A percentile compares a stretch with the other conserved stretches of the same genome.
phyloP scores from a whole-genome alignment of 2,888 invertebrate genomes.

The Bunonema sp. region DNA sequence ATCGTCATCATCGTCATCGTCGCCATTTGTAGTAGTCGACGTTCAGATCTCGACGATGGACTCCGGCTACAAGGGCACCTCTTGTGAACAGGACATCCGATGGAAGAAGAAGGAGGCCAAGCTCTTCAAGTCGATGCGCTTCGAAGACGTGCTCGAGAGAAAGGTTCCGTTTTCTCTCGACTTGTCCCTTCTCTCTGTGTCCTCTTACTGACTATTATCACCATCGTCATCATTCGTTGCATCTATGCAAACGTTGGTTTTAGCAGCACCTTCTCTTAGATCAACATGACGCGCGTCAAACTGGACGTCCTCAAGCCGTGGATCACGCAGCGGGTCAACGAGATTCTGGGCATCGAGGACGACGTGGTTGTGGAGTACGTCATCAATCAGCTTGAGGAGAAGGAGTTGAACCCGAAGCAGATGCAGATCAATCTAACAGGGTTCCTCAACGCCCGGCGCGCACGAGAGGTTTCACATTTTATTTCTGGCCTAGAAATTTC shows the following conservation, averaged over 20 bases:
- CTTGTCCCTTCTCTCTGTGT: constrained; percentile 2
- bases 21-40: no score
- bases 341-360: constrained; percentile 88
- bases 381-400: constrained; percentile 83
- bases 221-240: background rate
- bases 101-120: constrained; percentile 99
- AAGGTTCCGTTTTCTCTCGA: constrained; percentile 57
- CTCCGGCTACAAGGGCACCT: constrained; percentile 59
- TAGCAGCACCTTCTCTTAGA: constrained; percentile 51
- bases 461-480: constrained; percentile 52
- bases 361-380: constrained; percentile 97
- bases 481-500: no score
- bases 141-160: constrained; percentile 77
- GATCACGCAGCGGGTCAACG: constrained; percentile 90
- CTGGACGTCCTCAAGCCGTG: constrained; percentile 92
- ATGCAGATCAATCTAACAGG: constrained; percentile 99
- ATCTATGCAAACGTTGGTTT: background rate
- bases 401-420: constrained; percentile 50
- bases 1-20: no score
- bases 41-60: constrained; percentile 18
- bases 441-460: constrained; percentile 90
- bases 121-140: constrained; percentile 92
- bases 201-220: no score
- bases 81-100: constrained; percentile 92
- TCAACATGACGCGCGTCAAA: constrained; percentile 95